Evolutionary conservation across 2,888 invertebrate species (phyloP), one percentile per base, ranked within the genome.

Genomic region (Entomobrya proxima): DNA sequence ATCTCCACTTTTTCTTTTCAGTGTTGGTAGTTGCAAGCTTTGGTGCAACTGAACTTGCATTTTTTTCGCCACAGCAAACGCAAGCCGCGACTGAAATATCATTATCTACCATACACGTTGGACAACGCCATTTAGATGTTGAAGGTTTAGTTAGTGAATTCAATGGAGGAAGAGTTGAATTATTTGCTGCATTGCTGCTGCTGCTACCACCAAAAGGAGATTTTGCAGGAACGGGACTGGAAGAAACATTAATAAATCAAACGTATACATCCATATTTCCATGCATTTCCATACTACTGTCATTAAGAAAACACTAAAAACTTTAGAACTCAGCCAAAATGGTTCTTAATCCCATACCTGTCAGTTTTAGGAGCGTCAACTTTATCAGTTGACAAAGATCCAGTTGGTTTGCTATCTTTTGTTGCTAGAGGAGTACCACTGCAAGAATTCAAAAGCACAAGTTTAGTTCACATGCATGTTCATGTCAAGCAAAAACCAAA

Each of bases 1-100:
- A 87, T 24, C 50, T 35, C 87, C 87, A 87, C 67, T 85, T 85
- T 72, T 84, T 84, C 50, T 40, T 40, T 47, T 21, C 40, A 27
- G 30, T n/a, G 47, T 18, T 55, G 15, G 64, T 64, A 9, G 67
- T 44, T 13, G 64, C 74, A 27, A 47, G 47, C 44, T 61, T 40
- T 6, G 24, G 6, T 4, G 18, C 21, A 9, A 21, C 35, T 1
- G n/a, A 3, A 27, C 75, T 85, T 4, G 85, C 74, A 82, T 85
- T 87, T 27, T 81, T 78, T 27, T 77, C 82, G 4, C 40, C n/a
- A 35, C 87, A 87, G 30, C 84, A 84, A 11, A 84, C 87, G 50
- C 87, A 87, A 24, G 40, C 44, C 3, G 67, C 24, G n/a, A 24
- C 76, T 1, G 32, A 30, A 11, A 35, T 18, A 11, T 79, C 79